Conservation (phyloP, 2,113 vertebrate genomes). For the Chloebia gouldiae region DNA sequence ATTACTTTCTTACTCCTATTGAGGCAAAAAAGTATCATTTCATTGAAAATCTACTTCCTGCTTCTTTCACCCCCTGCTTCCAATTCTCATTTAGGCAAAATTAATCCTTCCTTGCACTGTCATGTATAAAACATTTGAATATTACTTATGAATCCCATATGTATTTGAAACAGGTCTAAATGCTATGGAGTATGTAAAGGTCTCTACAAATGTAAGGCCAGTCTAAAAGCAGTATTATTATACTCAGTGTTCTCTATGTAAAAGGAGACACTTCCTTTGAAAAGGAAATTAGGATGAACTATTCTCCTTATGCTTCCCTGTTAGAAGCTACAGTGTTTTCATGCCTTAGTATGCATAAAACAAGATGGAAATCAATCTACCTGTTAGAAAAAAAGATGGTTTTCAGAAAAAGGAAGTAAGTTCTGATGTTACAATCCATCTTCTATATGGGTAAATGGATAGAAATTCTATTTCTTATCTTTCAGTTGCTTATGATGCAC, state of each 20-base stretch:
- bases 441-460: not conserved
- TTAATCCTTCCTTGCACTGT: not conserved
- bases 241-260: not conserved
- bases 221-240: not conserved
- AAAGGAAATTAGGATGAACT: not conserved
- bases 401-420: not conserved
- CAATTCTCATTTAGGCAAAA: not conserved
- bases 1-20: not conserved
- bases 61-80: not conserved
- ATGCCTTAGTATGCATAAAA: not conserved
- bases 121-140: not conserved
- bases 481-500: not conserved
- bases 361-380: not conserved
- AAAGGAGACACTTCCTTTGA: not conserved
- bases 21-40: not conserved
- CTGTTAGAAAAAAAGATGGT: not conserved
- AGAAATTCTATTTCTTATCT: not conserved
- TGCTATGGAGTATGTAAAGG: not conserved
- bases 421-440: not conserved
- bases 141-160: not conserved
- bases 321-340: not conserved
- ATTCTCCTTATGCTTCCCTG: not conserved
- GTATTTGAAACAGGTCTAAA: not conserved
- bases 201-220: not conserved
- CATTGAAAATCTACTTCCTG: not conserved